Evolutionary conservation across 2,797 vertebrate genomes (phyloP).

Genomic region (Perdix hodgsoniae): DNA sequence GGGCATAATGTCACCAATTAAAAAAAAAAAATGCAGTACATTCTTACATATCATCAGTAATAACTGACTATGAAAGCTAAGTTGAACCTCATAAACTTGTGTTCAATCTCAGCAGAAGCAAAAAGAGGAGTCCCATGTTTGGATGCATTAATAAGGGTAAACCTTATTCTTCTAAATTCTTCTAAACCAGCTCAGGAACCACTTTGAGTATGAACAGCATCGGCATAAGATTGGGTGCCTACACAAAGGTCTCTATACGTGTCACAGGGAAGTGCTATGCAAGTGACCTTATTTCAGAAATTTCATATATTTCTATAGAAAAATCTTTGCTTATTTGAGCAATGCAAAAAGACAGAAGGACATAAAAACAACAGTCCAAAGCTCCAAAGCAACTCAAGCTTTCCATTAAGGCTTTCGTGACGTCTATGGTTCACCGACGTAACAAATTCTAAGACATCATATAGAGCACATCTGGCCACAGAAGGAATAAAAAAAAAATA

Average conservation of each 20-base stretch:
- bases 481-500: not conserved
- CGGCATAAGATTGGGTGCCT: not conserved
- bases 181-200: not conserved
- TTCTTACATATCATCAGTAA: not conserved
- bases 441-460: not conserved
- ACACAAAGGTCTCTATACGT: fast-evolving
- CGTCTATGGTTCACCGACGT: not conserved
- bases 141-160: not conserved
- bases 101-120: not conserved
- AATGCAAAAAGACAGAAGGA: not conserved
- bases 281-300: not conserved
- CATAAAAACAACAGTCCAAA: not conserved
- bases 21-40: not conserved
- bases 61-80: not conserved
- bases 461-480: not conserved
- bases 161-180: no score
- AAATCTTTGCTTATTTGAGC: not conserved
- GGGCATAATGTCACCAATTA: not conserved
- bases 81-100: not conserved
- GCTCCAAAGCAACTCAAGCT: not conserved
- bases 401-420: not conserved
- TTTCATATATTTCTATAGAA: not conserved
- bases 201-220: not conserved
- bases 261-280: not conserved
- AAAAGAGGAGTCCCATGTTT: not conserved